These are phyloP conservation scores for Mastigias papua DNA, from an alignment of 30 jellyfish, hydroid and myxozoan species.

Conservation along the genomic window DNA sequence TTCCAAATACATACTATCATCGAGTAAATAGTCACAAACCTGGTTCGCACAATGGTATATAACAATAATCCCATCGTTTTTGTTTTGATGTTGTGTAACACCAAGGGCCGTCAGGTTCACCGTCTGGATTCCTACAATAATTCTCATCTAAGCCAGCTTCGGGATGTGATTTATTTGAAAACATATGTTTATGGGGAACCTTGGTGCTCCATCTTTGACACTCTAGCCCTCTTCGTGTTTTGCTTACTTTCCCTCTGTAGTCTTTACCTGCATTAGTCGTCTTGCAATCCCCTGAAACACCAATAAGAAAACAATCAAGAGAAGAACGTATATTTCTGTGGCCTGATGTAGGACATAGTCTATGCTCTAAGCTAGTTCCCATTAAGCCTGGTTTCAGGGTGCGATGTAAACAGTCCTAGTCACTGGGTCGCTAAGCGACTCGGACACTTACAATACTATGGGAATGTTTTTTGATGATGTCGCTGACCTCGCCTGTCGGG, in stretches of 20 bases:
- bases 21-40: not conserved
- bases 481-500: too few relatives aligned
- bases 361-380: too few relatives aligned
- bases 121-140: conserved; percentile 65
- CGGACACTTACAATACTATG: too few relatives aligned
- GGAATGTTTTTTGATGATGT: too few relatives aligned
- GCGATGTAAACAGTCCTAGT: too few relatives aligned
- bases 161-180: not conserved
- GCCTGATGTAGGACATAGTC: not conserved
- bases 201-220: conserved; percentile 60
- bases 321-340: not conserved
- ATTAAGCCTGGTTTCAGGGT: too few relatives aligned
- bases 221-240: conserved; percentile 13
- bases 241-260: conserved; percentile 22
- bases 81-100: conserved; percentile 46
- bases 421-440: too few relatives aligned
- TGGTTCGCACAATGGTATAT: conserved; percentile 22
- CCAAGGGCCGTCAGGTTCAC: conserved; percentile 59
- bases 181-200: conserved; percentile 33
- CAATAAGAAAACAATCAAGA: not conserved
- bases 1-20: too few relatives aligned
- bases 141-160: conserved; percentile 47
- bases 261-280: not conserved
- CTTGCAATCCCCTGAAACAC: conserved; percentile 24
- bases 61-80: conserved; percentile 48